phyloP scores from a whole-genome alignment of 2,888 invertebrate species.

The Heteromurus nitidus region DNA sequence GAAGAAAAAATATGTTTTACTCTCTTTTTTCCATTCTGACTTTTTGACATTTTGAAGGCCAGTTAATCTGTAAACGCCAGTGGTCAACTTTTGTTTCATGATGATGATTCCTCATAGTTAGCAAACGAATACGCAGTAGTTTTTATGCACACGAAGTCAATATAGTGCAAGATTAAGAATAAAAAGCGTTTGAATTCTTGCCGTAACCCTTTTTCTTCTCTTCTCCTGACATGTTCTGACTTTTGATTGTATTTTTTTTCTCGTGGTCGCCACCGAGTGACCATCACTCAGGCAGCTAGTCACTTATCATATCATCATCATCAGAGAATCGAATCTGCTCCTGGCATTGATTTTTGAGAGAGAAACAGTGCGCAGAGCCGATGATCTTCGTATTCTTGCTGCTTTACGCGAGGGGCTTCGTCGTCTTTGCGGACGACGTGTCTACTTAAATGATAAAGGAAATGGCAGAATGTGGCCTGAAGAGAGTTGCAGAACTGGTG shows the following conservation, averaged over 20 bases:
- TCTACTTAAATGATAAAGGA: conserved; percentile 13
- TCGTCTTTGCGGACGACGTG: too few species aligned
- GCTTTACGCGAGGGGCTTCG: too few species aligned
- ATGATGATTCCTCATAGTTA: background rate
- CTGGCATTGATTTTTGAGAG: conserved; percentile 4
- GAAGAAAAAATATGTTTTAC: too few species aligned
- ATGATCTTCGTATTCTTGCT: too few species aligned
- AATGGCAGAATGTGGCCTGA: conserved; percentile 20
- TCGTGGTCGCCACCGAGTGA: conserved; percentile 2
- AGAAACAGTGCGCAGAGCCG: too few species aligned
- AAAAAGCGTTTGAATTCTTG: background rate
- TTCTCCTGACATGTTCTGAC: too few species aligned
- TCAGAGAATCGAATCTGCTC: background rate
- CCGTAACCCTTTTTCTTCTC: background rate
- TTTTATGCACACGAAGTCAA: conserved; percentile 17
- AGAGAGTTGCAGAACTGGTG: conserved; percentile 15
- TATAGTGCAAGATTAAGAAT: background rate
- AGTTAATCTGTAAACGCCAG: background rate
- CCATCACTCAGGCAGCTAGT: too few species aligned
- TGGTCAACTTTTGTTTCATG: background rate
- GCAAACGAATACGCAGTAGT: background rate
- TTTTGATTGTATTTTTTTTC: too few species aligned
- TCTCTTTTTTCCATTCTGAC: background rate
- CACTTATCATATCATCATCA: conserved; percentile 1
- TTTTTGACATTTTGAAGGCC: conserved; percentile 27